Evolutionary conservation across 2,113 vertebrate genomes (phyloP).

Genomic region (Macaca nemestrina): DNA sequence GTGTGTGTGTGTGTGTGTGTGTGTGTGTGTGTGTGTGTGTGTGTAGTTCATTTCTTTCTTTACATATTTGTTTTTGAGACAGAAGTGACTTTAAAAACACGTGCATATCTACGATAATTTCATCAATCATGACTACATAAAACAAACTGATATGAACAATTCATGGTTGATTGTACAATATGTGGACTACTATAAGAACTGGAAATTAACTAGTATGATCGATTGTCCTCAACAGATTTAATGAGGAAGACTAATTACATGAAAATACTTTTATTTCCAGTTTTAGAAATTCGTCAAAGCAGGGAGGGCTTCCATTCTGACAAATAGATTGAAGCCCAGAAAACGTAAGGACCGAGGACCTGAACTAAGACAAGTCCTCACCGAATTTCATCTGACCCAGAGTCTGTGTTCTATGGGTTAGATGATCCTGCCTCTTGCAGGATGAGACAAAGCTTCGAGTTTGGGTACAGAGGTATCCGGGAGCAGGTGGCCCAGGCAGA

Average conservation of each 20-base stretch:
- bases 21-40: background rate
- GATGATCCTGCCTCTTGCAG: background rate
- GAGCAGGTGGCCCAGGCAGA: background rate
- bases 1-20: background rate
- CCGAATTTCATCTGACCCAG: accelerated
- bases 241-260: too few relatives aligned
- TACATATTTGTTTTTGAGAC: background rate
- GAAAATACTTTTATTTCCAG: background rate
- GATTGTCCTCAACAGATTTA: background rate
- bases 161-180: background rate
- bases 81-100: background rate
- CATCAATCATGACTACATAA: background rate
- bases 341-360: background rate
- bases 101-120: background rate
- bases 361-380: accelerated
- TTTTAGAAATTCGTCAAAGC: background rate
- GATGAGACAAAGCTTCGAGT: accelerated
- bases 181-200: background rate
- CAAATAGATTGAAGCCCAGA: background rate
- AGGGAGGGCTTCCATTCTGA: too few relatives aligned
- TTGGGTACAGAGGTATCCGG: background rate
- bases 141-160: background rate
- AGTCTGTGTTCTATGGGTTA: accelerated
- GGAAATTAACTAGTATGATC: background rate
- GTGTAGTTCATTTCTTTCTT: background rate